Evolutionary conservation across 2,113 vertebrate species (phyloP), one percentile per base, ranked within the genome.

Genomic region (Recurvirostra avosetta): DNA sequence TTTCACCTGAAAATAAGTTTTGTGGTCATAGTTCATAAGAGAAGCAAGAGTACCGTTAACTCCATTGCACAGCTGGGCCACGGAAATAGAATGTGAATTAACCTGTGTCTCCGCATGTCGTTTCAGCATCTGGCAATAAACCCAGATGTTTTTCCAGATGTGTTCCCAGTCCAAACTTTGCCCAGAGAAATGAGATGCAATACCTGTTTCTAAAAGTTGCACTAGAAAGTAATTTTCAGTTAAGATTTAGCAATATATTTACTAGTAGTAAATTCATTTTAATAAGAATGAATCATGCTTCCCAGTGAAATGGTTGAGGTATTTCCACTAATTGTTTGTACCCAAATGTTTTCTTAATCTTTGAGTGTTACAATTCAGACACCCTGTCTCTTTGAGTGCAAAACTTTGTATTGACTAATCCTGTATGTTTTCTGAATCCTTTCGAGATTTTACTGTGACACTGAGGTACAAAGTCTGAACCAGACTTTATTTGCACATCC

Each of bases 271-370:
- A 83, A 73, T 93, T 56, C 8, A 3, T 82, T 90, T 96, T 91
- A 45, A 6, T 40, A 43, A 38, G 40, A 58, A 61, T 82, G 74
- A 93, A 90, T 93, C 81, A 66, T 50, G 75, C 43, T 94, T 88
- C 75, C 78, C 63, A 86, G 38, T 26, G 17, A 93, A 92, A 74
- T 45, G 21, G 20, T 71, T 70, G 71, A 77, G 78, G 82, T 88
- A 80, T 90, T 95, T 96, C 71, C 90, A 63, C 65, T 88, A 90
- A 93, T 62, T 93, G 83, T 88, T 83, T 73, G 43, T 66, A 74
- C 29, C 23, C 38, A 73, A 84, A 75, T 82, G 23, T 92, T 92
- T 94, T 82, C 59, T 88, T 86, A 71, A 30, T 62, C 82, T 90
- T 88, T 81, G 49, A 80, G 27, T 43, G 56, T 27, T 80, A 52